These are phyloP conservation scores for Anhinga rufa DNA, from an alignment of 2,113 vertebrate species.

Conservation along the genomic window DNA sequence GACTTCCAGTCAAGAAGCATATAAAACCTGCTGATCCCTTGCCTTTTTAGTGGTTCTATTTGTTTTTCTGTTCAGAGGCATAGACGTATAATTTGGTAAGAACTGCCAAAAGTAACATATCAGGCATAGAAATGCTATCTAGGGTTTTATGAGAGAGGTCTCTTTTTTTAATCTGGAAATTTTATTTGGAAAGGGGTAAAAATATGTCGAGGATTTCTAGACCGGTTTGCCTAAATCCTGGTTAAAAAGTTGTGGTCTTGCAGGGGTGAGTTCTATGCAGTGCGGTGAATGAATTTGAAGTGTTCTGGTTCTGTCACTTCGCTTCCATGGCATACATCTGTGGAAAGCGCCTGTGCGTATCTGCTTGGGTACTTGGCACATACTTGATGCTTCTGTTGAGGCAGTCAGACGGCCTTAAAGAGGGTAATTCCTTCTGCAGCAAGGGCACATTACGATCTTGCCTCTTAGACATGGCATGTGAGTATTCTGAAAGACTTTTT, in stretches of 20 bases:
- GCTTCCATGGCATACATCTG: neutral
- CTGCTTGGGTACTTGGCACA: neutral
- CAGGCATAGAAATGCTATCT: neutral
- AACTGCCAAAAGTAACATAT: neutral
- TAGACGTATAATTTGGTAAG: neutral
- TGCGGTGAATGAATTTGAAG: neutral
- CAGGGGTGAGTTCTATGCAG: neutral
- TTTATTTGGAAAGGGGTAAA: neutral
- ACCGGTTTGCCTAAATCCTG: neutral
- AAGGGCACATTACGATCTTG: neutral
- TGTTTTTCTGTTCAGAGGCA: neutral
- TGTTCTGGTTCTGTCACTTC: neutral
- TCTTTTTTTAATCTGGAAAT: neutral
- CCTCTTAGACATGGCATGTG: neutral
- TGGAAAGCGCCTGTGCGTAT: neutral
- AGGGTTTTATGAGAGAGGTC: neutral
- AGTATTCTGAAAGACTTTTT: neutral
- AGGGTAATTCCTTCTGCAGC: neutral
- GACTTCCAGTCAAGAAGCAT: neutral
- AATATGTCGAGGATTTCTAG: neutral
- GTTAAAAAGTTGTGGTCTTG: neutral
- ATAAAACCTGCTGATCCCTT: neutral
- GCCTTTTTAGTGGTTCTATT: neutral
- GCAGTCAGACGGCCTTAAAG: neutral
- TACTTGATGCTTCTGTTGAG: neutral